Evolutionary conservation across 1,140 invertebrate species (phyloP), one percentile per base, ranked within the genome.

Genomic region (Orius insidiosus): DNA sequence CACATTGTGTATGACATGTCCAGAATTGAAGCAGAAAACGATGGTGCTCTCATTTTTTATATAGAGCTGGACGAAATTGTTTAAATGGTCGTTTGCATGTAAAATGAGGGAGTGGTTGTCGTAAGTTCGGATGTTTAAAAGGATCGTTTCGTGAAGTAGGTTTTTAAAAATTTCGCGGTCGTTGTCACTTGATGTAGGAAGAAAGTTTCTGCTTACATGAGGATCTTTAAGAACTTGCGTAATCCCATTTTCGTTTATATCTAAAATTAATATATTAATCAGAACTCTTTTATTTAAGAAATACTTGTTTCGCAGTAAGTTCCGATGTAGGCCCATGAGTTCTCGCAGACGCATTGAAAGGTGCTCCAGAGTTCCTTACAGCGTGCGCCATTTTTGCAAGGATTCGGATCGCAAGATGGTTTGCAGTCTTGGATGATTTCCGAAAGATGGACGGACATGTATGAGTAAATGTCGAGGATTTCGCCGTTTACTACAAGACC

Each of bases 321-420:
- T 49, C 89, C 89, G 34, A 80, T 72, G 62, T 93, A 89, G 1
- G 89, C 85, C 83, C 85, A 88, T 34, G 74, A 75, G 64, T 94
- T 93, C 55, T 78, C 76, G 63, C 84, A 88, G 46, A 86, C 80
- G 59, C 89, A 94, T 56, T 84, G 76, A 59, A 90, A 93, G 9
- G 78, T 81, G 34, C 84, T 88, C 89, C 89, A 95, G 1, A 85
- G 67, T 63, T 95, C 89, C 52, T 86, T 80, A 63, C 89, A 95
- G 49, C 72, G 75, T 0, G 84, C 88, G 24, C 79, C 84, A 61
- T 95, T 92, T 63, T 84, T 74, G 61, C 89, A 95, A 14, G 89
- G 88, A 59, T 90, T 89, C 0, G 87, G 85, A 53, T 87, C 84
- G 65, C 89, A 95, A 0, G 84, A 89, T 3, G 88, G 86, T 59